Evolutionary conservation across 1,140 invertebrate genomes (phyloP), one percentile per base, ranked within the genome.

Genomic region (Rhizoglyphus robini): DNA sequence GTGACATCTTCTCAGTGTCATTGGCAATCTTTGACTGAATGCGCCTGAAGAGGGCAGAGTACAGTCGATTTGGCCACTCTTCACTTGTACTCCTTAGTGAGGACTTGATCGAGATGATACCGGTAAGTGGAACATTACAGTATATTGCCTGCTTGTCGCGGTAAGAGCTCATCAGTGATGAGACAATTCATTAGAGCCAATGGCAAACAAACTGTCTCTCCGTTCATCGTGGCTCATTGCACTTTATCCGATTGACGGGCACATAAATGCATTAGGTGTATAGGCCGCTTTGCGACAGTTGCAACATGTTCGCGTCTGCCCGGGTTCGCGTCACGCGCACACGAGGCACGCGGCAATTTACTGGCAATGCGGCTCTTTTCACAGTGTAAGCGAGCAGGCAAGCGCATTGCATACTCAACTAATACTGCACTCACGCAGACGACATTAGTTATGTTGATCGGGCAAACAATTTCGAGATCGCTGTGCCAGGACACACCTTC

Each of bases 151-250:
- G 20, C 31, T 23, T 54, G 51, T 54, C n/a, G n/a, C n/a, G n/a
- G n/a, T n/a, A n/a, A n/a, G n/a, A n/a, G 31, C 23, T 32, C 20
- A 8, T 54, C 51, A 54, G 51, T 27, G 31, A 54, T 54, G 51
- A 23, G 51, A 54, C 51, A 54, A 54, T 54, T 54, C 8, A 54
- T 54, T 54, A 54, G 51, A 8, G 51, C 51, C 51, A 5, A 8
- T 8, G 51, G 51, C 51, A 54, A 32, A 54, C 23, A 54, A 5
- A 32, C 8, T 20, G 8, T 23, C 36, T 41, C 36, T 11, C 8
- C 36, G n/a, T n/a, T n/a, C n/a, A n/a, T n/a, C n/a, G 8, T 41
- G 18, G 18, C 36, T 18, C 18, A 18, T 41, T 18, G 36, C 36
- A 41, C 51, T 54, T 54, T 5, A 54, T 54, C 51, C 8, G 51